Evolutionary conservation across 2,113 vertebrate genomes (phyloP).

Genomic region (Psilopsiagon aymara): DNA sequence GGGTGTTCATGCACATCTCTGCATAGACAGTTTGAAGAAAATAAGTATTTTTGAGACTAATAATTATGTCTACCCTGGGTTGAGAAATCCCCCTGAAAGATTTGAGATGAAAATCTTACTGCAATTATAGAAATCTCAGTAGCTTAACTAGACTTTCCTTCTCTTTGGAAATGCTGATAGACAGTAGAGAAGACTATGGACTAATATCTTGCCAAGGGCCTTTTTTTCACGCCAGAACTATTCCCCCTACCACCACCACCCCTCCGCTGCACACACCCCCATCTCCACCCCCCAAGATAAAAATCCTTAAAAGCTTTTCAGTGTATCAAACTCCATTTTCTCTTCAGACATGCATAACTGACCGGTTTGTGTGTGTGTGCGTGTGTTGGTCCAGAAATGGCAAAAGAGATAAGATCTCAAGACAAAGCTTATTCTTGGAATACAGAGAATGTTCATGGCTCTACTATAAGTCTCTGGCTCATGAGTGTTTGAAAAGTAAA

Average conservation of each 20-base stretch:
- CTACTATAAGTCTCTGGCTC: not conserved
- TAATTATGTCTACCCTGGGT: not conserved
- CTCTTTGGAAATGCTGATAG: slow-evolving; percentile 10
- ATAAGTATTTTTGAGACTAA: not conserved
- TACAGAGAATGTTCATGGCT: not conserved
- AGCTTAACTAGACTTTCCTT: slow-evolving; percentile 3
- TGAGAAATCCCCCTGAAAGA: not conserved
- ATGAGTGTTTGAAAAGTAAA: not conserved
- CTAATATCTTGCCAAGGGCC: not conserved
- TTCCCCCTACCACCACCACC: not conserved
- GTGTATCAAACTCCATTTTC: not conserved
- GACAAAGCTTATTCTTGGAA: not conserved
- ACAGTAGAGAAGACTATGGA: not conserved
- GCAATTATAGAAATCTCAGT: not conserved
- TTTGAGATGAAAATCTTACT: slow-evolving; percentile 3
- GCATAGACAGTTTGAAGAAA: not conserved
- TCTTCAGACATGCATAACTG: not conserved
- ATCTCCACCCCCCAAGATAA: not conserved
- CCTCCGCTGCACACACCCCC: not conserved
- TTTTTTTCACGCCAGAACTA: not conserved
- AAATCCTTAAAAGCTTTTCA: not conserved
- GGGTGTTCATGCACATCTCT: not conserved
- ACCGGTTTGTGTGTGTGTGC: not conserved
- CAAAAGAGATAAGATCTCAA: not conserved
- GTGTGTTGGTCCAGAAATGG: not conserved